Percentiles rank a stretch among this genome's conserved stretches.
Conservation (phyloP, 2,797 vertebrate genomes). For the Brachymystax lenok region DNA sequence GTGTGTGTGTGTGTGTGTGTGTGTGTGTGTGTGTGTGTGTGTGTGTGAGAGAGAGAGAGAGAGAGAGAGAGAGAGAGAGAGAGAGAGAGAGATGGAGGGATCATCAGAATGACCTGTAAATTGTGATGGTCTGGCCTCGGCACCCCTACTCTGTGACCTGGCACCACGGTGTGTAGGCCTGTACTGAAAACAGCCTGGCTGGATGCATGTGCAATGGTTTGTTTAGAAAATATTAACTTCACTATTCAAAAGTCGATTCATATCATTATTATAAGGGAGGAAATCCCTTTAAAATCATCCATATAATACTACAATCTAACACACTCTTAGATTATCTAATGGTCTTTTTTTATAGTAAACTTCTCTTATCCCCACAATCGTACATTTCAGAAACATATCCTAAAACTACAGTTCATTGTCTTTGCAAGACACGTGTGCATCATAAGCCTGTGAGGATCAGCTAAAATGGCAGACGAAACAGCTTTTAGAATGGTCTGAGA, state of each 20-base stretch:
- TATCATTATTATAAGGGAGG: neutral
- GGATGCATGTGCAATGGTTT: too few relatives aligned
- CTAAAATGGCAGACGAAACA: constrained; percentile 66
- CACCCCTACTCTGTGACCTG: neutral
- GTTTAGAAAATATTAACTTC: neutral
- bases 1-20: neutral
- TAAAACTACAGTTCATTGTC: constrained; percentile 41
- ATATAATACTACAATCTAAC: neutral
- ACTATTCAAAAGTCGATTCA: neutral
- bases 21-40: neutral
- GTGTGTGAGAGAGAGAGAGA: constrained; percentile 64
- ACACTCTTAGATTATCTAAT: neutral
- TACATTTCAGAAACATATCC: constrained; percentile 16
- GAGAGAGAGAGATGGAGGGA: constrained; percentile 54
- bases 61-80: constrained; percentile 56
- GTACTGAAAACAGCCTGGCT: too few relatives aligned
- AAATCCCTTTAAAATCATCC: neutral
- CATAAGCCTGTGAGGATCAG: constrained; percentile 59
- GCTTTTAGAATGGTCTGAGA: constrained; percentile 76
- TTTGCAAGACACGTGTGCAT: constrained; percentile 59
- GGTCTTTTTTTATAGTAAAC: neutral
- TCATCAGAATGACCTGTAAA: constrained; percentile 85
- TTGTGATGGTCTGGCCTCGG: constrained; percentile 45
- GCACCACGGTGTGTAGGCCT: too few relatives aligned
- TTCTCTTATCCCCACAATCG: neutral